Percentiles rank a stretch among this genome's conserved stretches.
Conservation (phyloP, 2,113 vertebrate genomes). For the Corydoras sp. region DNA sequence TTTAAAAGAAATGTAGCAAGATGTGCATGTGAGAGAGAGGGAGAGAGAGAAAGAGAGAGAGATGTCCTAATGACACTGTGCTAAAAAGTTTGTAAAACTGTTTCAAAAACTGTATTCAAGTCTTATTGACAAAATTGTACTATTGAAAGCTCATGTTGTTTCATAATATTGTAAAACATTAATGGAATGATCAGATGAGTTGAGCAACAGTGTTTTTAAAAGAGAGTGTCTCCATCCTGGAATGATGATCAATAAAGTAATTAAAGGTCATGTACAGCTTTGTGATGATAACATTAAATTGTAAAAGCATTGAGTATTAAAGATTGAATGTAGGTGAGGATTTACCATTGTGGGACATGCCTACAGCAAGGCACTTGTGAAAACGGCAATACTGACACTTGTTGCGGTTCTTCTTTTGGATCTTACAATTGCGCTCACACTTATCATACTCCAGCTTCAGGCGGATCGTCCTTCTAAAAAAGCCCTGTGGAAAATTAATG, state of each 20-base stretch:
- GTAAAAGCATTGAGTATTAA: background rate
- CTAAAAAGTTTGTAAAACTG: too few species aligned
- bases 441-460: conserved; percentile 87
- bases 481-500: conserved; percentile 69
- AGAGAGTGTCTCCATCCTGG: too few species aligned
- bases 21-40: too few species aligned
- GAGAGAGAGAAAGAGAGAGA: too few species aligned
- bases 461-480: conserved; percentile 90
- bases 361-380: conserved; percentile 92
- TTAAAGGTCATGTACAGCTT: background rate
- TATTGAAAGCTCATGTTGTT: too few species aligned
- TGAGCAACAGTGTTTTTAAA: too few species aligned
- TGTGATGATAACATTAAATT: conserved; percentile 1
- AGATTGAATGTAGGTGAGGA: conserved; percentile 12
- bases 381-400: conserved; percentile 98
- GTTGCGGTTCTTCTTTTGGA: conserved; percentile 96
- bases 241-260: conserved; percentile 17
- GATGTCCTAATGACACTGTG: too few species aligned
- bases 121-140: too few species aligned
- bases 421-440: conserved; percentile 87
- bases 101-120: too few species aligned
- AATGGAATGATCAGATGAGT: too few species aligned
- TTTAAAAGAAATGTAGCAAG: too few species aligned
- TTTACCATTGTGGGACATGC: conserved; percentile 98
- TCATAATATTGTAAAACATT: too few species aligned